phyloP scores from a whole-genome alignment of 2,797 vertebrate genomes.

The Eremophila alpestris region DNA sequence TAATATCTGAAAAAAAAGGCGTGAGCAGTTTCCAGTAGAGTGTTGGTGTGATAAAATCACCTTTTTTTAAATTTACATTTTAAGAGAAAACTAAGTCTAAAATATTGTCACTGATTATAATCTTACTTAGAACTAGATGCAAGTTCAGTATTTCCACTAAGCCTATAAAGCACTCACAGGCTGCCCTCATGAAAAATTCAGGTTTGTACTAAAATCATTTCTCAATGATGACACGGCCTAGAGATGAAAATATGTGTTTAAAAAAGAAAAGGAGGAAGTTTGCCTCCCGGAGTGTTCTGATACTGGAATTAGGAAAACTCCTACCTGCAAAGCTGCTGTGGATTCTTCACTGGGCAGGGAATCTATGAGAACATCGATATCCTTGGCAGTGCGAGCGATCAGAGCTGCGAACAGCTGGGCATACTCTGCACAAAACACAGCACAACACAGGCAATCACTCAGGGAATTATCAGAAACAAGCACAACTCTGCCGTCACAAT shows the following conservation, averaged over 20 bases:
- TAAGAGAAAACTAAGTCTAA: not conserved
- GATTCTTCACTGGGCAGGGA: slow-evolving; percentile 98
- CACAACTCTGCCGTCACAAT: not conserved
- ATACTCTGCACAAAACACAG: slow-evolving; percentile 81
- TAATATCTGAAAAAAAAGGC: not conserved
- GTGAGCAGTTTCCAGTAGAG: not conserved
- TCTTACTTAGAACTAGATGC: not conserved
- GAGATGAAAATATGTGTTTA: not conserved
- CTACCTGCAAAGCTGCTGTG: slow-evolving; percentile 94
- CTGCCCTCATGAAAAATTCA: not conserved
- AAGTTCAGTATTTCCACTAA: not conserved
- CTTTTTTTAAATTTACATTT: not conserved
- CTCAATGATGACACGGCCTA: not conserved
- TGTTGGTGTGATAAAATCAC: not conserved
- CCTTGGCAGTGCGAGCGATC: slow-evolving; percentile 96
- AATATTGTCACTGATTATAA: not conserved
- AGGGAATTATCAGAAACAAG: not conserved
- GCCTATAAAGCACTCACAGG: not conserved
- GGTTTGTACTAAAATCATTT: not conserved
- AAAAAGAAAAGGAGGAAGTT: not conserved
- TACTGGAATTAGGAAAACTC: not conserved
- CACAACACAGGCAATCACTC: not conserved
- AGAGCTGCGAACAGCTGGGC: slow-evolving; percentile 97
- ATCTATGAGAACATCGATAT: slow-evolving; percentile 96
- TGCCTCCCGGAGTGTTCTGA: not conserved